These are phyloP conservation scores for Brachyptera putata DNA, from an alignment of 2,888 invertebrate genomes.

Conservation along the genomic window DNA sequence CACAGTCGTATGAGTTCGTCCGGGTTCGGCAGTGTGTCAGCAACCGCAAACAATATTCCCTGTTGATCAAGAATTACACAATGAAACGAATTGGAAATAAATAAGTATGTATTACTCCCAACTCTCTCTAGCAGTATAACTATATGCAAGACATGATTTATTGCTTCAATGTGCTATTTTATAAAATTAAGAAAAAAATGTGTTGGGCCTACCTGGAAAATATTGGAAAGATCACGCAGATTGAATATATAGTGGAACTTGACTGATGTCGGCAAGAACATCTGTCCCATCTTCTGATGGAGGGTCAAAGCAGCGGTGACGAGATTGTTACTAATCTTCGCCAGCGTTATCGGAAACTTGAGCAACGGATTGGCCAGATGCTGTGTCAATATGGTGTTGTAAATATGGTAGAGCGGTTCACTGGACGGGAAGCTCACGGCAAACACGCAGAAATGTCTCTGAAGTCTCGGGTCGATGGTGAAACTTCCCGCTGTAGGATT, in stretches of 20 bases:
- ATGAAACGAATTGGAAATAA: not conserved
- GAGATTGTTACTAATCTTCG: slow-evolving; percentile 56
- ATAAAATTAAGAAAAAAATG: too few relatives aligned
- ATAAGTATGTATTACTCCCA: not conserved
- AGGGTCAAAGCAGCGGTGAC: slow-evolving; percentile 69
- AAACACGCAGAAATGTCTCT: slow-evolving; percentile 82
- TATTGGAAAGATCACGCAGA: slow-evolving; percentile 85
- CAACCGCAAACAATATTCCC: slow-evolving; percentile 81
- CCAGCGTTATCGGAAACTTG: slow-evolving; percentile 60
- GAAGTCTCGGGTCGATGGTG: slow-evolving; percentile 85
- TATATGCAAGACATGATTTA: too few relatives aligned
- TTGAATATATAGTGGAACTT: slow-evolving; percentile 96
- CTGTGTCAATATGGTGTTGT: slow-evolving; percentile 72
- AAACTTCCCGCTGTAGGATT: slow-evolving; percentile 95
- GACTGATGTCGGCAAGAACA: slow-evolving; percentile 87
- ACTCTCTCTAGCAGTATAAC: too few relatives aligned
- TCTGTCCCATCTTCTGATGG: slow-evolving; percentile 68
- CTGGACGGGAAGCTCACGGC: slow-evolving; percentile 80
- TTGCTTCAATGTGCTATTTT: too few relatives aligned
- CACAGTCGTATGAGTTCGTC: slow-evolving; percentile 75
- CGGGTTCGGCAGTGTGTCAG: slow-evolving; percentile 65
- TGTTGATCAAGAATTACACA: slow-evolving; percentile 41
- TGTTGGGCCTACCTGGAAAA: slow-evolving; percentile 93
- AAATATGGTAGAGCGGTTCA: slow-evolving; percentile 80
- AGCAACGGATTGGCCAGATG: slow-evolving; percentile 62